Conservation (phyloP, 2,888 invertebrate species). For the Lithophane semibrunnea region DNA sequence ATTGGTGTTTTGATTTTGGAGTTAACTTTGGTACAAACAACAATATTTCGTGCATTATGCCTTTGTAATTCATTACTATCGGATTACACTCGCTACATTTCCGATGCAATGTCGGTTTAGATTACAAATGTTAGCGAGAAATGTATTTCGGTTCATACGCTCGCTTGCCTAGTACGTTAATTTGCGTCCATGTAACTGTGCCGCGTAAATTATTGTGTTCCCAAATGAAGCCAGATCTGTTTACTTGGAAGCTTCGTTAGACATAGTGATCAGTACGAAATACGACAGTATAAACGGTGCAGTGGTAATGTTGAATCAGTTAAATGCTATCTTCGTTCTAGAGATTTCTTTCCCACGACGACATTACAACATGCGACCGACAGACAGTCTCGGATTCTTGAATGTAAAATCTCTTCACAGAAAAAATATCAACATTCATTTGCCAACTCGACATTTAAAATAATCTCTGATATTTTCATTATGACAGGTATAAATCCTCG, state of each 20-base stretch:
- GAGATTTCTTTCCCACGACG: constrained; percentile 40
- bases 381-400: constrained; percentile 8
- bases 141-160: constrained; percentile 55
- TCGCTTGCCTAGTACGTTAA: constrained; percentile 52
- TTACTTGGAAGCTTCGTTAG: constrained; percentile 43
- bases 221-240: constrained; percentile 41
- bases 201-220: constrained; percentile 49
- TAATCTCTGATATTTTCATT: constrained; percentile 56
- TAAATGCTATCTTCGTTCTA: constrained; percentile 24
- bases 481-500: constrained; percentile 59
- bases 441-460: constrained; percentile 26
- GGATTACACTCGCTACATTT: constrained; percentile 54
- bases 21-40: neutral
- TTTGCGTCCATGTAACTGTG: constrained; percentile 47
- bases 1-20: neutral
- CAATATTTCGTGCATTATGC: constrained; percentile 2
- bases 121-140: constrained; percentile 56
- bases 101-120: constrained; percentile 49
- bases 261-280: constrained; percentile 21
- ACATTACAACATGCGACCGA: constrained; percentile 32
- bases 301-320: constrained; percentile 10
- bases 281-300: neutral
- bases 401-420: constrained; percentile 3
- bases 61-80: constrained; percentile 69
- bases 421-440: constrained; percentile 30